Evolutionary conservation across 2,797 vertebrate genomes (phyloP), one percentile per base, ranked within the genome.

Genomic region (Gila robusta): DNA sequence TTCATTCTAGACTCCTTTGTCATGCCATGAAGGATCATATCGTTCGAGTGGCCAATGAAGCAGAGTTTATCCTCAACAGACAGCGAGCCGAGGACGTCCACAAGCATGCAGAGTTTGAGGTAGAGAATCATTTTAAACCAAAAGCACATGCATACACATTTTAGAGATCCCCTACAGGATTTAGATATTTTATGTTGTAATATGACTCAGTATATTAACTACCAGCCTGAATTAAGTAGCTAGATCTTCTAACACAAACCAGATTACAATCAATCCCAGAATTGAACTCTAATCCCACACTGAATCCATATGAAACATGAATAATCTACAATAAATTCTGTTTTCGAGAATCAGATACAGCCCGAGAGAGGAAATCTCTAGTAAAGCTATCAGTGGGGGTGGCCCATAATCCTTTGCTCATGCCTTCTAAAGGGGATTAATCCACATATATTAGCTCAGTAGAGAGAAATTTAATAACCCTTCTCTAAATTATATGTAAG

Each of bases 1-100:
- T 79, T 78, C 83, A 26, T 91, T 91, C 70, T 87, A 99, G 98
- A 92, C 95, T 99, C 82, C 92, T 99, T 47, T 99, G 98, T 91
- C 98, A 99, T 73, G 98, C 98, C 81, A 99, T 99, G 98, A 99
- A 99, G 94, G 98, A 99, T 93, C 98, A 99, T 89, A 99, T 99
- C 76, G 98, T 99, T 2, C 97, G 98, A 14, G 98, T 99, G 0
- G 98, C 98, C 87, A 99, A 99, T 71, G 98, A 99, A 91, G 98
- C 98, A 0, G 98, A 99, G 92, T 99, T 99, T 92, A 99, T 99
- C 94, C 95, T 99, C 90, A 99, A 98, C 93, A 93, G 98, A 89
- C 98, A 99, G 94, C 95, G 98, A 88, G 98, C 98, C 0, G 98
- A 99, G 91, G 98, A 99, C 62, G 98, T 98, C 47, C 98, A 99